phyloP scores from a whole-genome alignment of 2,888 invertebrate genomes.

The Aphidoletes aphidimyza region DNA sequence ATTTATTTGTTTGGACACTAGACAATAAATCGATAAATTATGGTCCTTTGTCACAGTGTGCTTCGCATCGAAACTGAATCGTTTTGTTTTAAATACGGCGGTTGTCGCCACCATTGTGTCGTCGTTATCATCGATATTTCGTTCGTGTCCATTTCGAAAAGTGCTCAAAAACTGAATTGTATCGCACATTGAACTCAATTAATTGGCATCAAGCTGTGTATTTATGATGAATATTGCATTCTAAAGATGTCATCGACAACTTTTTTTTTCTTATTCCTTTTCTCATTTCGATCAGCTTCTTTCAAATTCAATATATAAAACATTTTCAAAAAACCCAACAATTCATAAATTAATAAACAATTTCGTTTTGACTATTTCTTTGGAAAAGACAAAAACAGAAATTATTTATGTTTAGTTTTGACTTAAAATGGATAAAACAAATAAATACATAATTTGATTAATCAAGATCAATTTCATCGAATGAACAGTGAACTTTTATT shows the following conservation, averaged over 20 bases:
- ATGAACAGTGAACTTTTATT: not conserved
- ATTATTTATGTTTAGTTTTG: not conserved
- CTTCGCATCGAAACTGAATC: not conserved
- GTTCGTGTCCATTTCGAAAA: not conserved
- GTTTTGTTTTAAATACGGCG: not conserved
- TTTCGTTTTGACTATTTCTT: conserved; percentile 47
- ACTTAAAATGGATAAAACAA: conserved; percentile 39
- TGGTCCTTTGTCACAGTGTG: conserved; percentile 1
- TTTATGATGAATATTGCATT: conserved; percentile 54
- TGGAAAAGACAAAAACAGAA: no score
- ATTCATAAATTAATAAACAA: conserved; percentile 30
- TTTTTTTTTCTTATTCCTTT: not conserved
- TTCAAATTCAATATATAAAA: not conserved
- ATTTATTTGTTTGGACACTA: conserved; percentile 40
- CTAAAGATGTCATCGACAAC: conserved; percentile 53
- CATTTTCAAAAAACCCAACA: not conserved
- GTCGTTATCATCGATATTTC: conserved; percentile 6
- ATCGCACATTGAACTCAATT: conserved; percentile 54
- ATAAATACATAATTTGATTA: conserved; percentile 53
- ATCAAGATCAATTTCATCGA: not conserved
- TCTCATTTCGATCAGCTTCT: not conserved
- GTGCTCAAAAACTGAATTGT: not conserved
- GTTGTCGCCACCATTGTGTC: conserved; percentile 18
- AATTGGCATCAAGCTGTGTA: conserved; percentile 53
- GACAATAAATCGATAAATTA: conserved; percentile 52